Evolutionary conservation across 2,113 vertebrate genomes (phyloP).

Genomic region (Athene noctua): DNA sequence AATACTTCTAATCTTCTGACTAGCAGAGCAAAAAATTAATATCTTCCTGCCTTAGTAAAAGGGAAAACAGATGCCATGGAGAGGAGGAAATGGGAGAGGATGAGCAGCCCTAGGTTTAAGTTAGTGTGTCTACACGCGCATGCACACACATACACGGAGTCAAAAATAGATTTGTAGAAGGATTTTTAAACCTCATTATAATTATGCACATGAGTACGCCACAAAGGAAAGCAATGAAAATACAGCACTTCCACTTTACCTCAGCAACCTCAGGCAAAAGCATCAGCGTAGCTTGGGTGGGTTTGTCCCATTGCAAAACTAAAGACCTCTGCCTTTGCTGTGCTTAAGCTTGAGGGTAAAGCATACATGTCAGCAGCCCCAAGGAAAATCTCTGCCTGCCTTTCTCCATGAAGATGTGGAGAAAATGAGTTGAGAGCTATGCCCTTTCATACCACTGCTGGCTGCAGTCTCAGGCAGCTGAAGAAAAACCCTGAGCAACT

Average conservation of each 20-base stretch:
- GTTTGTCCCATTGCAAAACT: not conserved
- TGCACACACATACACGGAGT: not conserved
- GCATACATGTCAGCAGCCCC: rapidly evolving
- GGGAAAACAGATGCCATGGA: slow-evolving; percentile 53
- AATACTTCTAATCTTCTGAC: slow-evolving; percentile 81
- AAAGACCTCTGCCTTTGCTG: not conserved
- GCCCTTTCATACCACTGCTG: not conserved
- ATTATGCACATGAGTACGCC: not conserved
- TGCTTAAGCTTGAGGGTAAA: not conserved
- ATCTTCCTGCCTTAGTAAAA: slow-evolving; percentile 65
- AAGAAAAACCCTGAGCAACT: not conserved
- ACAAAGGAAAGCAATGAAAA: not conserved
- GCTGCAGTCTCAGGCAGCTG: not conserved
- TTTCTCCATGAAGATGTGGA: not conserved
- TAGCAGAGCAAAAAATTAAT: slow-evolving; percentile 83
- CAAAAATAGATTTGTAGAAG: slow-evolving; percentile 3
- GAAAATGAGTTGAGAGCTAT: not conserved
- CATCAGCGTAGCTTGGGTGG: not conserved
- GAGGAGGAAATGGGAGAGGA: slow-evolving; percentile 51
- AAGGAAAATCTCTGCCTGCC: not conserved
- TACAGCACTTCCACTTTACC: not conserved
- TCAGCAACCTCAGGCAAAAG: not conserved
- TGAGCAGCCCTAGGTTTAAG: slow-evolving; percentile 3
- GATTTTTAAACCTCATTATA: not conserved
- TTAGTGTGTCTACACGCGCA: not conserved